Percentiles rank a stretch among this genome's conserved stretches.
Evolutionary conservation across 2,113 vertebrate species (phyloP).

Genomic region (Stomatorhinus ivindoensis): DNA sequence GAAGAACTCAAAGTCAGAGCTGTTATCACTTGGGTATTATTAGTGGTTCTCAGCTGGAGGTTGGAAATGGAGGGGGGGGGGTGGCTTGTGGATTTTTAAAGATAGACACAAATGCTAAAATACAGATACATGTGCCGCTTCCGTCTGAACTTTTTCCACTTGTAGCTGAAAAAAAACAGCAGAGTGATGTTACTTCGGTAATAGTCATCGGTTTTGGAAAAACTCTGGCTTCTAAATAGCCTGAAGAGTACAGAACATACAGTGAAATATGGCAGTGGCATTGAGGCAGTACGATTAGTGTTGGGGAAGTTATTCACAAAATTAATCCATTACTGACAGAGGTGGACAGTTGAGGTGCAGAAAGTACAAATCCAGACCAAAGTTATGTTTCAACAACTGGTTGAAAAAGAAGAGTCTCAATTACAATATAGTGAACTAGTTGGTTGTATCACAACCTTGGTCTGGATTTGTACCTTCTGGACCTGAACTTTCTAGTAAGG

Average conservation of each 20-base stretch:
- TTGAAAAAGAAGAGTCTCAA: too few species aligned
- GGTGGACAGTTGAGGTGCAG: neutral
- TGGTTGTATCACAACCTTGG: neutral
- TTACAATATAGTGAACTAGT: neutral
- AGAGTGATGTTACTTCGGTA: neutral
- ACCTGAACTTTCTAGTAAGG: too few species aligned
- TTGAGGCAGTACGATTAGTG: neutral
- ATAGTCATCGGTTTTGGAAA: neutral
- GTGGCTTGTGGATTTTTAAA: neutral
- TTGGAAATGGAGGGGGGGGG: neutral
- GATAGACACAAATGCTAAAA: neutral
- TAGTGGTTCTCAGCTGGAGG: neutral
- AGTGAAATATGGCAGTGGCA: neutral
- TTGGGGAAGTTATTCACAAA: neutral
- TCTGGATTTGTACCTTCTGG: neutral
- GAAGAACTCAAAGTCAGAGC: neutral
- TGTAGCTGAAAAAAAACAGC: neutral
- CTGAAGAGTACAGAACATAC: neutral
- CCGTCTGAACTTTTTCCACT: neutral
- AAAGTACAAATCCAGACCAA: neutral
- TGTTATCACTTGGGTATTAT: slow-evolving; percentile 4
- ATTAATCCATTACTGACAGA: neutral
- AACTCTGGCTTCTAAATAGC: neutral
- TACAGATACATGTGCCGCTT: neutral
- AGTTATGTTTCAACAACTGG: too few species aligned